phyloP scores from a whole-genome alignment of 2,888 invertebrate genomes.

The Thalpophila matura region DNA sequence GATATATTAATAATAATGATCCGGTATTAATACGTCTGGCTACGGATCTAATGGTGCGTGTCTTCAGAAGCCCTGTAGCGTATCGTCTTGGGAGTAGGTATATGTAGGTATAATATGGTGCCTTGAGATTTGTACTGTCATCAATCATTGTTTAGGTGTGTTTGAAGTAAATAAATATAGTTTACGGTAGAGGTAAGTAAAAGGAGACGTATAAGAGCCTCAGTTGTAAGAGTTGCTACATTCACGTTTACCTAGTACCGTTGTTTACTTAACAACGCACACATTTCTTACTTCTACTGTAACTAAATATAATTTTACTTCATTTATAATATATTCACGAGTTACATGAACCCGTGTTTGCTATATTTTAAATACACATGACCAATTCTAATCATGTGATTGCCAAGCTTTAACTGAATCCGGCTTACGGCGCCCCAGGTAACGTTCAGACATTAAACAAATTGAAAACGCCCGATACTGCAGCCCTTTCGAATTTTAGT shows the following conservation, averaged over 20 bases:
- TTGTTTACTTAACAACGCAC: not conserved
- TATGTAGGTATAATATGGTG: constrained; percentile 25
- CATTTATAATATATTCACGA: not conserved
- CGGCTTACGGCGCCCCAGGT: constrained; percentile 57
- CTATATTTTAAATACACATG: constrained; percentile 27
- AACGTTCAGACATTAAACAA: constrained; percentile 75
- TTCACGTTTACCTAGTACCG: too few species aligned
- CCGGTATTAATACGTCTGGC: constrained; percentile 77
- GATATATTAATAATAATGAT: constrained; percentile 82
- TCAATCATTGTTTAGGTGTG: constrained; percentile 46
- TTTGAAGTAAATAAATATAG: constrained; percentile 12
- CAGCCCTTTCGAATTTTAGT: constrained; percentile 82
- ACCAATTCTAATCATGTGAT: constrained; percentile 51
- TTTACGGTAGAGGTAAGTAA: not conserved
- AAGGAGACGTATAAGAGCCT: not conserved
- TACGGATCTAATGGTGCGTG: constrained; percentile 75
- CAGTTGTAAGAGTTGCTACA: not conserved
- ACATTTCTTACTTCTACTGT: not conserved
- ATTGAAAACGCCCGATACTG: constrained; percentile 77
- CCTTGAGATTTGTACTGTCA: constrained; percentile 35
- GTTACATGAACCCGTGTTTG: too few species aligned
- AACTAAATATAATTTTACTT: not conserved
- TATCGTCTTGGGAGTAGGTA: constrained; percentile 58
- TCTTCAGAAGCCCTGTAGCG: constrained; percentile 67
- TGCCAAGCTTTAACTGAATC: constrained; percentile 35